Evolutionary conservation across 2,888 invertebrate species (phyloP).

Genomic region (Apoda limacodes): DNA sequence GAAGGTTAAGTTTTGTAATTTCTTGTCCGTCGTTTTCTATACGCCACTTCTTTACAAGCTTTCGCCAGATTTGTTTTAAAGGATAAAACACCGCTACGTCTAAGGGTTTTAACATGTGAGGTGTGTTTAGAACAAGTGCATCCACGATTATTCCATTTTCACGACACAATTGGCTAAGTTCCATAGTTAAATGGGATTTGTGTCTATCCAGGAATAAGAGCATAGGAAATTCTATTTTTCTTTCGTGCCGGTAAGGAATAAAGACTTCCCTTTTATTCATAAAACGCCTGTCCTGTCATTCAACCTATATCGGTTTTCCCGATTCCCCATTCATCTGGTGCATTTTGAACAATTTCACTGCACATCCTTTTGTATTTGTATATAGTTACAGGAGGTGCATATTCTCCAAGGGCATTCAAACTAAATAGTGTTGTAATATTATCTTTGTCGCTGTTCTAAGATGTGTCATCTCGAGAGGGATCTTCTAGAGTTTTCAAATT

Average conservation of each 20-base stretch:
- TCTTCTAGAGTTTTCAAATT: slow-evolving; percentile 8
- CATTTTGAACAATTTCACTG: slow-evolving; percentile 12
- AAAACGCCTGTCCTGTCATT: slow-evolving; percentile 39
- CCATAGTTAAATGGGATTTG: slow-evolving; percentile 16
- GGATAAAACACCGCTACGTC: too few relatives aligned
- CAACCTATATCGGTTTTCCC: slow-evolving; percentile 39
- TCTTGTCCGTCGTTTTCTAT: too few relatives aligned
- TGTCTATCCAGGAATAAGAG: slow-evolving; percentile 17
- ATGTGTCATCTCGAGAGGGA: slow-evolving; percentile 7
- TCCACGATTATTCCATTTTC: slow-evolving; percentile 18
- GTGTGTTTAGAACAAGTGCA: slow-evolving; percentile 19
- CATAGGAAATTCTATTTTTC: slow-evolving; percentile 10
- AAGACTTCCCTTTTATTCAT: slow-evolving; percentile 32
- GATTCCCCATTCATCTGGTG: slow-evolving; percentile 27
- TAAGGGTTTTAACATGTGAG: too few relatives aligned
- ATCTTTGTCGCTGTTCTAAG: slow-evolving; percentile 12
- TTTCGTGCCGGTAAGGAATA: slow-evolving; percentile 13
- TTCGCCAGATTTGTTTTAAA: too few relatives aligned
- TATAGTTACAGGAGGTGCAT: slow-evolving; percentile 18
- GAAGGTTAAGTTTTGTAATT: too few relatives aligned
- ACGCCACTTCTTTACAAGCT: too few relatives aligned
- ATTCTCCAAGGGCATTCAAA: slow-evolving; percentile 13
- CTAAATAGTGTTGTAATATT: slow-evolving; percentile 13
- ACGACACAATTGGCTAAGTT: slow-evolving; percentile 13
- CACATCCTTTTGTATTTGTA: slow-evolving; percentile 17